A percentile compares a stretch with the other conserved stretches of the same genome.
phyloP scores from a whole-genome alignment of 2,888 invertebrate species.

The Amiota minor region DNA sequence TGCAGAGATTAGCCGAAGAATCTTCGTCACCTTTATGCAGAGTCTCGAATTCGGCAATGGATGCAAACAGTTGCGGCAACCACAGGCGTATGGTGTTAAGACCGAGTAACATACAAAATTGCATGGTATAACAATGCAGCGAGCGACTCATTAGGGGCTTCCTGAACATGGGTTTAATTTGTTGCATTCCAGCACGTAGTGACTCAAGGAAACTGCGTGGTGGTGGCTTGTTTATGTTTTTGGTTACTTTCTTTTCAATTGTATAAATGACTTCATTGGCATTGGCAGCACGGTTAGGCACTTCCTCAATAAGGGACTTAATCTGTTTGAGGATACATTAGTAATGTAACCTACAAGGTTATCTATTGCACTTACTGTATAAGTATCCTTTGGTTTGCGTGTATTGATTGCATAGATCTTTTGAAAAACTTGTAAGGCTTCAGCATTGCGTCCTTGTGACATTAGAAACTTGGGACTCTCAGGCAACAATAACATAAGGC shows the following conservation, averaged over 20 bases:
- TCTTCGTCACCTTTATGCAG: slow-evolving; percentile 36
- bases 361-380: slow-evolving; percentile 76
- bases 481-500: slow-evolving; percentile 75
- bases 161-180: slow-evolving; percentile 79
- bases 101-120: slow-evolving; percentile 79
- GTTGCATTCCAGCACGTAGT: slow-evolving; percentile 77
- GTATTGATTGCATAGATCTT: slow-evolving; percentile 80
- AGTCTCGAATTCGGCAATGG: slow-evolving; percentile 76
- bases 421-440: slow-evolving; percentile 67
- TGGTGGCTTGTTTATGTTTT: neutral
- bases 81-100: slow-evolving; percentile 88
- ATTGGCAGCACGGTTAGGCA: slow-evolving; percentile 54
- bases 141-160: slow-evolving; percentile 78
- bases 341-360: neutral
- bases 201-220: slow-evolving; percentile 55
- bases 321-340: slow-evolving; percentile 49
- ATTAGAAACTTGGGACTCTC: slow-evolving; percentile 71
- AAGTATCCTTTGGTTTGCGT: slow-evolving; percentile 77
- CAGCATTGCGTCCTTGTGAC: slow-evolving; percentile 66
- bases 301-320: slow-evolving; percentile 62
- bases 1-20: slow-evolving; percentile 63
- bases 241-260: slow-evolving; percentile 51
- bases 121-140: slow-evolving; percentile 78
- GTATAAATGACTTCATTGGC: slow-evolving; percentile 55
- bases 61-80: slow-evolving; percentile 89